These are phyloP conservation scores for Drosophila watanabei DNA, from an alignment of 1,140 invertebrate genomes.

Conservation along the genomic window DNA sequence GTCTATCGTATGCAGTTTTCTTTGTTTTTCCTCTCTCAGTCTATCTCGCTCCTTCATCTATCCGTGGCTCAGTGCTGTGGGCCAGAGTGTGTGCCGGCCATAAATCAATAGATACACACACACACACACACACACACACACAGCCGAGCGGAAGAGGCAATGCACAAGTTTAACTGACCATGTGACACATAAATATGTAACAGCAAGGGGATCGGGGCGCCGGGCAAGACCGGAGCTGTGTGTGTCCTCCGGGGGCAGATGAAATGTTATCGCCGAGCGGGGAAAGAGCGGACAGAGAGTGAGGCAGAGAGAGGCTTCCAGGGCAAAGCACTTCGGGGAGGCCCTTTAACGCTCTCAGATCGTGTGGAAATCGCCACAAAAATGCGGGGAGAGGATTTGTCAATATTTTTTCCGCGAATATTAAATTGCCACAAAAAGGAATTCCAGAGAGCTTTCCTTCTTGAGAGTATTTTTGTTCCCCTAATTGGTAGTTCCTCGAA, in stretches of 20 bases:
- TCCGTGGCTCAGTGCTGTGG: conserved; percentile 14
- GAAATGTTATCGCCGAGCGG: conserved; percentile 31
- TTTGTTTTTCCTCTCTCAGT: conserved; percentile 50
- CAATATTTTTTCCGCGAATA: conserved; percentile 32
- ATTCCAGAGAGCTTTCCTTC: neutral
- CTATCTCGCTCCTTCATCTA: conserved; percentile 49
- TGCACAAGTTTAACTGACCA: conserved; percentile 79
- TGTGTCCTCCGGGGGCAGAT: conserved; percentile 32
- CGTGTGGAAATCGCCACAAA: conserved; percentile 38
- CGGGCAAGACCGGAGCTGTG: neutral
- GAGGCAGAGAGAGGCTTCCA: neutral
- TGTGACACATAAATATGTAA: conserved; percentile 75
- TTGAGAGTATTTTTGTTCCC: neutral
- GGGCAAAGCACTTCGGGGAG: conserved; percentile 32
- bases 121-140: conserved; percentile 19
- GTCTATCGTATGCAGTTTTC: conserved; percentile 60
- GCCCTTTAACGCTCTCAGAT: conserved; percentile 29
- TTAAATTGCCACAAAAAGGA: conserved; percentile 19
- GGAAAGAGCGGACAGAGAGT: neutral
- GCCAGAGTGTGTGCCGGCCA: conserved; percentile 35
- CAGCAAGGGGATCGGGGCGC: neutral
- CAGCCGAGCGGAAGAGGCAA: conserved; percentile 66
- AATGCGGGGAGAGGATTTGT: conserved; percentile 25
- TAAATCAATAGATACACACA: conserved; percentile 51
- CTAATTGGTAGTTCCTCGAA: neutral